Evolutionary conservation across 2,113 vertebrate genomes (phyloP).

Genomic region (Gymnocephalus cernua): DNA sequence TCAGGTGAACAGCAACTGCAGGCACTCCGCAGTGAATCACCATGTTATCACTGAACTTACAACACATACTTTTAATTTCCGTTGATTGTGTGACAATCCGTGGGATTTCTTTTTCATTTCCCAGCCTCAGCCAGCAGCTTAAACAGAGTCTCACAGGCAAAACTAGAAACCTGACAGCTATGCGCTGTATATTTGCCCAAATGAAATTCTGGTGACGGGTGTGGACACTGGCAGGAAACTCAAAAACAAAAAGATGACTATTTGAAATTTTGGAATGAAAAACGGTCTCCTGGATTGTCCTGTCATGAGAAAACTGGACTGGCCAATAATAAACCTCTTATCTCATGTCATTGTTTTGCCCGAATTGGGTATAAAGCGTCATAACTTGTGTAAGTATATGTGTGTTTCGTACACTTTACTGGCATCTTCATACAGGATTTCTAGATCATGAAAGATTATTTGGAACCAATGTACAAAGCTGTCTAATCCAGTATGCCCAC

Average conservation of each 20-base stretch:
- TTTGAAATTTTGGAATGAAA: constrained; percentile 11
- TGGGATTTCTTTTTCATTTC: neutral
- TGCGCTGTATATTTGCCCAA: neutral
- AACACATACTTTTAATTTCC: constrained; percentile 22
- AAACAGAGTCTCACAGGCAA: neutral
- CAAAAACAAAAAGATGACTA: neutral
- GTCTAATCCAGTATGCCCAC: neutral
- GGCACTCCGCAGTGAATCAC: neutral
- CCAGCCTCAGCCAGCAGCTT: neutral
- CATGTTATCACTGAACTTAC: constrained; percentile 8
- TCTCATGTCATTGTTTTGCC: neutral
- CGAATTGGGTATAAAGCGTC: neutral
- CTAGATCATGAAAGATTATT: neutral
- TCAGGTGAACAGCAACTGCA: constrained; percentile 15
- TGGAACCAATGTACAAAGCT: neutral
- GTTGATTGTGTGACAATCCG: constrained; percentile 8
- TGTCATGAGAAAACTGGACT: neutral
- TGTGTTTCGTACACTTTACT: no score
- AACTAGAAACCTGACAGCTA: constrained; percentile 9
- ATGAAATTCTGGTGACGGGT: constrained; percentile 1
- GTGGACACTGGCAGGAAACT: constrained; percentile 1
- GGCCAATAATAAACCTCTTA: neutral
- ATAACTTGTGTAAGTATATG: neutral
- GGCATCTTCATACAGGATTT: neutral
- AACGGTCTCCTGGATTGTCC: neutral